These are phyloP conservation scores for Pecten maximus DNA, from an alignment of 2,888 invertebrate species.

Conservation along the genomic window DNA sequence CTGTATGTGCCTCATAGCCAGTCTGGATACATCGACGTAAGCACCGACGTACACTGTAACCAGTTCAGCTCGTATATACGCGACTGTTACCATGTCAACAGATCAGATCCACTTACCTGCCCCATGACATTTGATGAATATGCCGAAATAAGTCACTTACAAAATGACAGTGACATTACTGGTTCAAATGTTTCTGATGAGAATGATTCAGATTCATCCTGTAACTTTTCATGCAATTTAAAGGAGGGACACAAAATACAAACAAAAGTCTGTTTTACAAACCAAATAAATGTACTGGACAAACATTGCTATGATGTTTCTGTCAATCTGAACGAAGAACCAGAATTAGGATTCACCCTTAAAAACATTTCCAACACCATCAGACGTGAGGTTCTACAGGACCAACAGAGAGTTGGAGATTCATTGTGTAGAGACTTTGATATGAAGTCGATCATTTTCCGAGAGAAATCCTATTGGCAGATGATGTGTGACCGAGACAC, in stretches of 20 bases:
- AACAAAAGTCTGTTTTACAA: conserved; percentile 56
- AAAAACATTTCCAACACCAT: conserved; percentile 53
- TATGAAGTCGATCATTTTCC: conserved; percentile 65
- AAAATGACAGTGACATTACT: not conserved
- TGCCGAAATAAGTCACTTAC: too few relatives aligned
- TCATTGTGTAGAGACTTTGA: conserved; percentile 67
- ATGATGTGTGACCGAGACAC: conserved; percentile 69
- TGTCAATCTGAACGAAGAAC: conserved; percentile 37
- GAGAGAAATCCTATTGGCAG: conserved; percentile 64
- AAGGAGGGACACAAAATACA: not conserved
- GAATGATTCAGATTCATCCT: not conserved
- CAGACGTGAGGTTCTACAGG: conserved; percentile 46
- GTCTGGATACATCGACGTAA: conserved; percentile 42
- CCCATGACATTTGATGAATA: conserved; percentile 43
- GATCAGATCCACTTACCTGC: not conserved
- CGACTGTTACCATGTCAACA: conserved; percentile 63
- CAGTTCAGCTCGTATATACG: conserved; percentile 69
- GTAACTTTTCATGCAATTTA: not conserved
- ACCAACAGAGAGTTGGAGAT: conserved; percentile 40
- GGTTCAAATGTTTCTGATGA: not conserved
- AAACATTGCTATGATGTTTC: conserved; percentile 43
- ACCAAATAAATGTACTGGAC: conserved; percentile 47
- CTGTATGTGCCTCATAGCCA: conserved; percentile 83
- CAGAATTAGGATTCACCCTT: conserved; percentile 50
- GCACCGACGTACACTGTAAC: conserved; percentile 69